phyloP scores from a whole-genome alignment of 1,140 invertebrate genomes.

The Riptortus pedestris region DNA sequence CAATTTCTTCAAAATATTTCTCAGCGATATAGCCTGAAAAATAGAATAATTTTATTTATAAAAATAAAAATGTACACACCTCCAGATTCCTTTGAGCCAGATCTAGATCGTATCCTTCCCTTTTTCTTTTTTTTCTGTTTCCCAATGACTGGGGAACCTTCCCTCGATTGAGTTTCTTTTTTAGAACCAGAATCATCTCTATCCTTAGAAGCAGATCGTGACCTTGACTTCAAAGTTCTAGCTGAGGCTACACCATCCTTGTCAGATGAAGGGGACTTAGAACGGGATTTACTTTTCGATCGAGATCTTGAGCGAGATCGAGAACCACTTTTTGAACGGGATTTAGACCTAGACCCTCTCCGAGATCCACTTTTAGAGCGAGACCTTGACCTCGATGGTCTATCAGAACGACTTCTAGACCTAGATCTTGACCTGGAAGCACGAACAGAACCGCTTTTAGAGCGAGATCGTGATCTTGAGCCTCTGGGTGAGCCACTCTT shows the following conservation, averaged over 20 bases:
- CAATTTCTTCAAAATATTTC: too few relatives aligned
- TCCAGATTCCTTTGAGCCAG: neutral
- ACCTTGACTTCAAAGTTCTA: slow-evolving; percentile 11
- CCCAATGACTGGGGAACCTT: slow-evolving; percentile 8
- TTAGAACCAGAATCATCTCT: slow-evolving; percentile 32
- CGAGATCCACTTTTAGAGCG: slow-evolving; percentile 17
- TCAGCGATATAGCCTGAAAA: too few relatives aligned
- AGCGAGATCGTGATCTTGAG: slow-evolving; percentile 35
- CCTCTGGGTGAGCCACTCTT: slow-evolving; percentile 25
- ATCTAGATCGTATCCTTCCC: neutral
- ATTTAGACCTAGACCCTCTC: slow-evolving; percentile 32
- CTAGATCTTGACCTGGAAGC: slow-evolving; percentile 29
- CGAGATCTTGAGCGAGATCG: slow-evolving; percentile 30
- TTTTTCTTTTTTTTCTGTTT: neutral
- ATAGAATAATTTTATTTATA: too few relatives aligned
- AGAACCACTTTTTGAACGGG: slow-evolving; percentile 28
- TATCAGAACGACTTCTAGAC: slow-evolving; percentile 30
- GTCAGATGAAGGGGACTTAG: too few relatives aligned
- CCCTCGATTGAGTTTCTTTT: neutral
- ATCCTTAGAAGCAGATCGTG: slow-evolving; percentile 27
- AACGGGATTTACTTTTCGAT: slow-evolving; percentile 23
- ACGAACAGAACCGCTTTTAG: slow-evolving; percentile 30
- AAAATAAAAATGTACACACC: too few relatives aligned
- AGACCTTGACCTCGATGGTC: slow-evolving; percentile 25
- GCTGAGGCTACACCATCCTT: too few relatives aligned